Percentiles rank a stretch among this genome's conserved stretches.
These are phyloP conservation scores for Rhinolophus sinicus DNA, from an alignment of 2,113 vertebrate genomes.

Conservation along the genomic window DNA sequence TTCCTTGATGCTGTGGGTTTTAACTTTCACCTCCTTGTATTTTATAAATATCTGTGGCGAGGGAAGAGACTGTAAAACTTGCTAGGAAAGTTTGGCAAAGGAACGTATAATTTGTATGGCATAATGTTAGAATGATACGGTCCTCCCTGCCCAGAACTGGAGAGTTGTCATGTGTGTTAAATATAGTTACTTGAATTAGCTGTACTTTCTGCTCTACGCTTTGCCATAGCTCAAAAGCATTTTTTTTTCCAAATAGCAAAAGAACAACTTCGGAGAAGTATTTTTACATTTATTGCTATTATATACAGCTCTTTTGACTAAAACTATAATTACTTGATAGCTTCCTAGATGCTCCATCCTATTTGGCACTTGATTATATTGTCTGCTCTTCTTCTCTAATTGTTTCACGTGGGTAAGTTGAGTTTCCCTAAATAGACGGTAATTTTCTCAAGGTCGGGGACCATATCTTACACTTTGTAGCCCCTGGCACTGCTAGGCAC, in stretches of 20 bases:
- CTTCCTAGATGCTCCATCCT: constrained; percentile 66
- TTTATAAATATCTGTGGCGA: constrained; percentile 86
- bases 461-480: not conserved
- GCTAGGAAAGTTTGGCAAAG: constrained; percentile 82
- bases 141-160: constrained; percentile 82
- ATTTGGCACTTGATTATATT: constrained; percentile 63
- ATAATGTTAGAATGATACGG: constrained; percentile 82
- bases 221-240: constrained; percentile 70
- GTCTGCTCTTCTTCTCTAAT: constrained; percentile 53
- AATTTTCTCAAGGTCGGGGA: constrained; percentile 52
- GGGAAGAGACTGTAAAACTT: constrained; percentile 84
- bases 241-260: constrained; percentile 73
- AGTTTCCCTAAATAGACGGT: constrained; percentile 65
- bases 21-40: constrained; percentile 80
- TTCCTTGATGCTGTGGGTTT: constrained; percentile 80
- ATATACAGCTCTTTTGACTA: constrained; percentile 68
- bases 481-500: constrained; percentile 7
- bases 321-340: constrained; percentile 76
- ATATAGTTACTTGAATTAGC: constrained; percentile 83
- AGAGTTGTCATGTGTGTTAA: constrained; percentile 81
- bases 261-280: constrained; percentile 73
- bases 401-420: constrained; percentile 59
- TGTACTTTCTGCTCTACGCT: constrained; percentile 82
- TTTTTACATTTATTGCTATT: constrained; percentile 75
- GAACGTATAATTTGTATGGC: constrained; percentile 82